Conservation (phyloP, 2,888 invertebrate species). For the Ryuthela nishihirai region DNA sequence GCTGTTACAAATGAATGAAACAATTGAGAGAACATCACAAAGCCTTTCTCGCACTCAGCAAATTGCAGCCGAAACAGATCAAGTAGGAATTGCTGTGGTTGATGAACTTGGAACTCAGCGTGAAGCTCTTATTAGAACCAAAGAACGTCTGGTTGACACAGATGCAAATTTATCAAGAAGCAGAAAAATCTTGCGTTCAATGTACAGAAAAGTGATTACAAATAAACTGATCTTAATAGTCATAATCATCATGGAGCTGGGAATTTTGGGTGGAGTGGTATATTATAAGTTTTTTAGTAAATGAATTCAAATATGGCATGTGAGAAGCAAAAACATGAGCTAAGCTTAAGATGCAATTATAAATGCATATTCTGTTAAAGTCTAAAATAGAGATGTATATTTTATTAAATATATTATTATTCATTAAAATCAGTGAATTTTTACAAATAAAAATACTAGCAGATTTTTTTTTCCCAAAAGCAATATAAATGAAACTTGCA, state of each 20-base stretch:
- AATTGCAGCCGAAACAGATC: slow-evolving; percentile 74
- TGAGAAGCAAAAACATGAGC: too few relatives aligned
- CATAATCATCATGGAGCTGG: slow-evolving; percentile 51
- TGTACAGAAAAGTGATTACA: slow-evolving; percentile 51
- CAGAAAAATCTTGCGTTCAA: slow-evolving; percentile 49
- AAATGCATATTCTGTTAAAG: too few relatives aligned
- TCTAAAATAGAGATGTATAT: too few relatives aligned
- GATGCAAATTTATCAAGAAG: slow-evolving; percentile 49
- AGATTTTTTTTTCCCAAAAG: too few relatives aligned
- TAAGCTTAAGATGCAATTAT: too few relatives aligned
- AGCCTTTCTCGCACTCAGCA: slow-evolving; percentile 62
- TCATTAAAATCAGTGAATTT: too few relatives aligned
- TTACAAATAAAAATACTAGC: too few relatives aligned
- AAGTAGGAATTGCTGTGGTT: slow-evolving; percentile 70
- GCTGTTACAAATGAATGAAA: slow-evolving; percentile 48
- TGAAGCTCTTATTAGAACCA: slow-evolving; percentile 63
- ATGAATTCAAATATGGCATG: too few relatives aligned
- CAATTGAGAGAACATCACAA: slow-evolving; percentile 47
- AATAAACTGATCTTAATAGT: slow-evolving; percentile 52
- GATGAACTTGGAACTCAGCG: slow-evolving; percentile 71
- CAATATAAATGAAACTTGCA: too few relatives aligned
- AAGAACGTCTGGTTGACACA: slow-evolving; percentile 55
- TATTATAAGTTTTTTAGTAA: slow-evolving; percentile 50
- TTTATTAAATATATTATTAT: too few relatives aligned
- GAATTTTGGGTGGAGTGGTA: slow-evolving; percentile 48